Percentiles rank a stretch among this genome's conserved stretches.
Conservation (phyloP, 2,797 vertebrate genomes). For the Yasuhikotakia modesta region DNA sequence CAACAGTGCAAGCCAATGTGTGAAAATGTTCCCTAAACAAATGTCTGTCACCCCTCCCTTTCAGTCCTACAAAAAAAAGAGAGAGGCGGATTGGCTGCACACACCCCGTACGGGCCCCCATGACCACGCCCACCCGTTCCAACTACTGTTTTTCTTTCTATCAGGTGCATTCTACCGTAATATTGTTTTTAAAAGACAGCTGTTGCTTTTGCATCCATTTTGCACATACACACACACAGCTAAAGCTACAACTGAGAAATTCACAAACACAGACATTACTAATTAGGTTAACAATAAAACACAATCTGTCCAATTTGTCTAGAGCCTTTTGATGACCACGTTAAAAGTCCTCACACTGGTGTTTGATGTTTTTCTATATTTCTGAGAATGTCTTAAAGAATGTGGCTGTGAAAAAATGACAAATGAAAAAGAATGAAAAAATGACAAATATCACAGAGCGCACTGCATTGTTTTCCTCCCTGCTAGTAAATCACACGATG, state of each 20-base stretch:
- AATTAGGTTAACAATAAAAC: not conserved
- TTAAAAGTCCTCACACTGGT: not conserved
- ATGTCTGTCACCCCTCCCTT: slow-evolving; percentile 62
- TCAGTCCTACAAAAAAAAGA: slow-evolving; percentile 51
- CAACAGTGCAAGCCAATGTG: slow-evolving; percentile 65
- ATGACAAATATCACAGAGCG: no score
- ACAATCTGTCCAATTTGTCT: not conserved
- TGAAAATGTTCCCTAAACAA: slow-evolving; percentile 71
- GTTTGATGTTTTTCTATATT: not conserved
- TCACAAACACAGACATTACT: no score
- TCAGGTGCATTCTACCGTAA: slow-evolving; percentile 76
- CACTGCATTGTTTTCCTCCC: slow-evolving; percentile 11
- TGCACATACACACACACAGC: slow-evolving; percentile 32
- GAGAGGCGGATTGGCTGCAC: slow-evolving; percentile 44
- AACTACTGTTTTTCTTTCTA: slow-evolving; percentile 59
- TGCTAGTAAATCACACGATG: slow-evolving; percentile 10
- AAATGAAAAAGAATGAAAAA: no score
- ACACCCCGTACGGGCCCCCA: slow-evolving; percentile 44
- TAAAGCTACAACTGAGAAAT: no score
- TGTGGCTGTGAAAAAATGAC: not conserved
- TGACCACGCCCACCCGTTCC: slow-evolving; percentile 64
- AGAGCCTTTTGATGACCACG: not conserved
- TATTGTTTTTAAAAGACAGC: slow-evolving; percentile 64
- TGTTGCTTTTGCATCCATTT: slow-evolving; percentile 33
- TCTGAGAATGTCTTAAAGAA: not conserved